A percentile compares a stretch with the other conserved stretches of the same genome.
Conservation (phyloP, 2,888 invertebrate species). For the Stenodema calcarata region DNA sequence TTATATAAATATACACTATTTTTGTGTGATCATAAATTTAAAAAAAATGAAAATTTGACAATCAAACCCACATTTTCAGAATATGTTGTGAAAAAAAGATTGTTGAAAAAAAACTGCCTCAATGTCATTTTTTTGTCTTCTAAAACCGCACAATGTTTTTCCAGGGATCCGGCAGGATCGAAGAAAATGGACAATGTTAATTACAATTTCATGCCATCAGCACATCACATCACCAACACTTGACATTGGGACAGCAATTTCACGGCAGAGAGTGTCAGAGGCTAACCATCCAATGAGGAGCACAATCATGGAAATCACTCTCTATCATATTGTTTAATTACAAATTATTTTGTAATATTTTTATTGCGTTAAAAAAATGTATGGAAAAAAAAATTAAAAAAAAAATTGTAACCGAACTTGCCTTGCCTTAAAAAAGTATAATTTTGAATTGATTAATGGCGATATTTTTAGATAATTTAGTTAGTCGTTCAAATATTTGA, state of each 20-base stretch:
- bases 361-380: constrained; percentile 42
- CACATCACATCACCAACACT: constrained; percentile 64
- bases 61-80: no score
- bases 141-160: constrained; percentile 15
- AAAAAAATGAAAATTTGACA: no score
- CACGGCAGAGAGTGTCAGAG: constrained; percentile 69
- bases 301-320: constrained; percentile 49
- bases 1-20: no score
- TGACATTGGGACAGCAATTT: constrained; percentile 61
- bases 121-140: neutral
- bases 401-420: constrained; percentile 46
- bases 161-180: constrained; percentile 82
- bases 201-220: constrained; percentile 70
- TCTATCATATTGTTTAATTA: neutral
- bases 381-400: constrained; percentile 33
- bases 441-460: constrained; percentile 44
- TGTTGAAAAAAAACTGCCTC: neutral
- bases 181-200: constrained; percentile 88
- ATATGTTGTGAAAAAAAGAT: no score
- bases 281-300: constrained; percentile 56
- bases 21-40: neutral
- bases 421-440: constrained; percentile 46
- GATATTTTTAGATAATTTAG: constrained; percentile 49
- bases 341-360: constrained; percentile 40
- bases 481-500: constrained; percentile 39